Base-by-base conservation (phyloP, 2,888 invertebrate genomes). In the Allacma fusca region DNA sequence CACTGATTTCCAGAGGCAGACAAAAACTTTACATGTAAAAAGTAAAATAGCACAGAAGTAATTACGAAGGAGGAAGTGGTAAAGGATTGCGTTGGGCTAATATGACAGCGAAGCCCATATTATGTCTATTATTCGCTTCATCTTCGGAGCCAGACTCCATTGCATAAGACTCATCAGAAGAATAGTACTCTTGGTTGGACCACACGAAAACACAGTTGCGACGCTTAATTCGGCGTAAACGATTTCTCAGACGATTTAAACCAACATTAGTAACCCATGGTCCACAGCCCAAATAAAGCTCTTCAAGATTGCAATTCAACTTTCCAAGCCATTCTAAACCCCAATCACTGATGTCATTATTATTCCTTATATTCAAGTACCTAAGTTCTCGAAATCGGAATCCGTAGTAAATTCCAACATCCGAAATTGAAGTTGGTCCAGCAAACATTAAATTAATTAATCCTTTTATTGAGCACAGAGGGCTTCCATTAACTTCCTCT, bases 401-500 rank as follows among this genome's bases (percentile, higher is more conserved):
- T 16, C 79, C 79, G 64, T 75, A 79, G 23, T 67, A 79, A 26
- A 79, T 79, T 16, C 79, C 79, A 1, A 79, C 79, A 75, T 79
- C 79, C 1, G 79, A 43, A 19, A 79, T 76, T 1, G 75, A 67
- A 0, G 79, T 79, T 50, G 75, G 19, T n/a, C 73, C 79, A 12
- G 79, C 67, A 43, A 79, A 79, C 21, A 75, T 75, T 13, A 79
- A 40, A 71, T 72, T 59, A 13, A 75, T 79, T 16, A 79, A 43
- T n/a, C 79, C 79, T 72, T 68, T 77, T 0, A 79, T 40, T 12
- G 79, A 76, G 28, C 69, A 44, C 21, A 78, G 34, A 0, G 79
- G 77, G 62, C 34, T 75, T 26, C 78, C 79, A 23, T 50, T 67
- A 26, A 79, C 64, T 74, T 77, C 77, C n/a, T 77, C 77, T 7